phyloP scores from a whole-genome alignment of 1,140 invertebrate genomes.

The Apolygus lucorum region DNA sequence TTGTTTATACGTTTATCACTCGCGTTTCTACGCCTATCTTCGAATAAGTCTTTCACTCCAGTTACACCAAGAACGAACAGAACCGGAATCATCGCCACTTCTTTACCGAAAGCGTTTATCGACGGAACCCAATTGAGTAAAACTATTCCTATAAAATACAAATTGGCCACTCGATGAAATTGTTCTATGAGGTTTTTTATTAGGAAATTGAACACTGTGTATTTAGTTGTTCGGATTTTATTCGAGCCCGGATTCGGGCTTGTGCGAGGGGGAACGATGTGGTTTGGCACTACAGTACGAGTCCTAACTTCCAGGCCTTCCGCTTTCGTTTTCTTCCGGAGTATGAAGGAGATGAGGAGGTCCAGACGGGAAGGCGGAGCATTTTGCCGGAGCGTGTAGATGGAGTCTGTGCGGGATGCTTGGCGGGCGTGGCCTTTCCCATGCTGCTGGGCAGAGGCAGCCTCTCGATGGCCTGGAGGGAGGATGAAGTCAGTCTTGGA shows the following conservation, averaged over 20 bases:
- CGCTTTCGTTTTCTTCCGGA: constrained; percentile 27
- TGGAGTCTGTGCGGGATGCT: constrained; percentile 67
- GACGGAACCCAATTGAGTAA: constrained; percentile 89
- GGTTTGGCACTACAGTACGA: constrained; percentile 70
- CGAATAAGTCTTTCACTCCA: constrained; percentile 92
- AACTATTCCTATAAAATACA: constrained; percentile 97
- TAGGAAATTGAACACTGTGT: constrained; percentile 86
- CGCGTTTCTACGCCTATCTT: constrained; percentile 79
- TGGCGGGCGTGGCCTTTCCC: constrained; percentile 48
- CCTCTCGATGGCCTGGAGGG: constrained; percentile 57
- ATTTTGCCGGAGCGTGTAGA: constrained; percentile 71
- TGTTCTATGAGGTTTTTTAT: constrained; percentile 96
- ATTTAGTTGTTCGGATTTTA: constrained; percentile 88
- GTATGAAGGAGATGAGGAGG: constrained; percentile 49
- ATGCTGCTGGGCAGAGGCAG: constrained; percentile 37
- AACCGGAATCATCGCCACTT: constrained; percentile 90
- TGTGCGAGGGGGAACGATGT: constrained; percentile 60
- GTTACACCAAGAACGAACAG: constrained; percentile 93
- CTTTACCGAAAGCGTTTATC: constrained; percentile 92
- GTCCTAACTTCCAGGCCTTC: constrained; percentile 54
- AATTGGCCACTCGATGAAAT: constrained; percentile 93
- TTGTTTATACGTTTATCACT: constrained; percentile 93
- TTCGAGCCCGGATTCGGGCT: constrained; percentile 59
- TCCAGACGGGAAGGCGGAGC: constrained; percentile 56
- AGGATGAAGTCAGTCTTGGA: constrained; percentile 81